Evolutionary conservation across 2,797 vertebrate genomes (phyloP).

Genomic region (Oreortyx pictus): DNA sequence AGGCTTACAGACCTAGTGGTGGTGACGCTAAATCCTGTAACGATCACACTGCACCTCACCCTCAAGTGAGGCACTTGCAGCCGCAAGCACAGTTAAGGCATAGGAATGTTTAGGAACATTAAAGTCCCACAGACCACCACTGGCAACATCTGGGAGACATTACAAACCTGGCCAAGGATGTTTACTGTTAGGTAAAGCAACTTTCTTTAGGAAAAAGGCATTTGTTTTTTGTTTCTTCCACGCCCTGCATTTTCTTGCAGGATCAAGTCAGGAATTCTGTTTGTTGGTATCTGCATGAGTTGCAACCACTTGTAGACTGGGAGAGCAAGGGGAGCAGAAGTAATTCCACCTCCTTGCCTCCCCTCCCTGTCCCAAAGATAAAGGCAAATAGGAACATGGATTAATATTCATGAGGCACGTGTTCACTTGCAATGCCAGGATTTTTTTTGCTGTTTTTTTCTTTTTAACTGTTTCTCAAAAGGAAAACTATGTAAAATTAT

Average conservation of each 20-base stretch:
- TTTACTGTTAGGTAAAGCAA: conserved; percentile 5
- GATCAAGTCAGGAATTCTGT: not conserved
- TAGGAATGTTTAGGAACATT: conserved; percentile 17
- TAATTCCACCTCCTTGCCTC: no score
- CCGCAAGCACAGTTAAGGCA: not conserved
- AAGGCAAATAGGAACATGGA: not conserved
- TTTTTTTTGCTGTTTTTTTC: not conserved
- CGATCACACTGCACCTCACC: conserved; percentile 55
- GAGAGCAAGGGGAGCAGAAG: not conserved
- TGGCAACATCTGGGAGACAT: conserved; percentile 34
- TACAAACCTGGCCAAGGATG: not conserved
- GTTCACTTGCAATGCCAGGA: not conserved
- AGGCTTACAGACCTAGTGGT: conserved; percentile 4
- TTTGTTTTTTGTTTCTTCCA: not conserved
- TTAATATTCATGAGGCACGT: not conserved
- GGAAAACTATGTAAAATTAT: not conserved
- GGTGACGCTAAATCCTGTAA: conserved; percentile 49
- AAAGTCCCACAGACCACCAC: conserved; percentile 21
- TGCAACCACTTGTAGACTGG: not conserved
- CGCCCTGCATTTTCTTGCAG: not conserved
- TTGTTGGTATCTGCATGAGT: not conserved
- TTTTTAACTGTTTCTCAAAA: not conserved
- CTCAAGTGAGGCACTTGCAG: conserved; percentile 22
- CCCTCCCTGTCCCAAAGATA: no score
- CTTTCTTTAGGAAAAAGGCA: not conserved